These are phyloP conservation scores for Halyomorpha halys DNA, from an alignment of 1,140 invertebrate species.

Conservation along the genomic window DNA sequence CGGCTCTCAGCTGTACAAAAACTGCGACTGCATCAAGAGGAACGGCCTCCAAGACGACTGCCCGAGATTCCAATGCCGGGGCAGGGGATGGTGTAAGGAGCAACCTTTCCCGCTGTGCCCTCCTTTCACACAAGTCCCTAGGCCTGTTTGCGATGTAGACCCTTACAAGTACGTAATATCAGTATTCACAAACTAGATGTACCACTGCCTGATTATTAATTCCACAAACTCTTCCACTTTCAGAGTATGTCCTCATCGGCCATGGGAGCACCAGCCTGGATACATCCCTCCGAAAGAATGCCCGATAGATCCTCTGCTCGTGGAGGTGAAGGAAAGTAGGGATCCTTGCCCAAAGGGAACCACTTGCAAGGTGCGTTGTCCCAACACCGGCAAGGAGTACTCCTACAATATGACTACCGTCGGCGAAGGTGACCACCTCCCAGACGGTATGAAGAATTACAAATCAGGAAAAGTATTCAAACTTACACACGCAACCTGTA, in stretches of 20 bases:
- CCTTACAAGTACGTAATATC: background rate
- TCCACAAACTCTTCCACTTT: background rate
- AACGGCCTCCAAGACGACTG: constrained; percentile 66
- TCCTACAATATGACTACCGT: background rate
- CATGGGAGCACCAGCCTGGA: background rate
- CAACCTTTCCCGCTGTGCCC: constrained; percentile 53
- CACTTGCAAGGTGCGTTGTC: background rate
- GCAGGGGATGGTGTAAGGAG: constrained; percentile 51
- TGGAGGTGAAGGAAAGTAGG: background rate
- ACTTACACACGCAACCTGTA: background rate
- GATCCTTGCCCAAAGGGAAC: background rate
- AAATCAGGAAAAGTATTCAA: background rate
- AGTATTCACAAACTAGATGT: no score
- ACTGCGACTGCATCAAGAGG: constrained; percentile 58
- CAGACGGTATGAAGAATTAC: background rate
- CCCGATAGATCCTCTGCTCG: background rate
- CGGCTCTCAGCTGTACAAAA: constrained; percentile 50
- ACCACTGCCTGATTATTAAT: no score
- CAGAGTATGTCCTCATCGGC: background rate
- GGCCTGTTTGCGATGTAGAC: background rate
- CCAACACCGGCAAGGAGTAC: background rate
- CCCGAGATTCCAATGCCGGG: constrained; percentile 52
- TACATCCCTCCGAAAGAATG: background rate
- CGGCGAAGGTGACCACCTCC: background rate
- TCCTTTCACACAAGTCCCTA: constrained; percentile 34